Conservation (phyloP, 2,797 vertebrate genomes). For the Geotrypetes seraphini region DNA sequence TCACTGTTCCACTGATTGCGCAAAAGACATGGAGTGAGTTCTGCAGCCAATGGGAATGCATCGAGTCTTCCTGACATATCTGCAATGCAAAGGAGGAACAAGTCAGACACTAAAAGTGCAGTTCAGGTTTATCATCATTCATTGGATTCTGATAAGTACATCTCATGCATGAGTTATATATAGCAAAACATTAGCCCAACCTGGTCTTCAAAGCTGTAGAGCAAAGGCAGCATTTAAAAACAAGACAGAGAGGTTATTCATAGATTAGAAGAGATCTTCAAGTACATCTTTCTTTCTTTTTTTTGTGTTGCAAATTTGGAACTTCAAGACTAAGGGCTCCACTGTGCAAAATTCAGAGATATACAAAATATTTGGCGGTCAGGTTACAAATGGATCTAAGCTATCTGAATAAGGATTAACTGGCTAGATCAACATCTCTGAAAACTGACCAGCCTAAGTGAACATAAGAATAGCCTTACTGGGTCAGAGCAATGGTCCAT, state of each 20-base stretch:
- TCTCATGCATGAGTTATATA: constrained; percentile 25
- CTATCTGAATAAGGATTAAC: too few species aligned
- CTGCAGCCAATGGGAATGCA: constrained; percentile 73
- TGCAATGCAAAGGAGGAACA: constrained; percentile 32
- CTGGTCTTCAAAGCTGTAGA: constrained; percentile 75
- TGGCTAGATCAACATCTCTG: too few species aligned
- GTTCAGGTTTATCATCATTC: too few species aligned
- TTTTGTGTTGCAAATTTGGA: too few species aligned
- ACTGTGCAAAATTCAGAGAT: too few species aligned
- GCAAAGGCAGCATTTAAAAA: constrained; percentile 57
- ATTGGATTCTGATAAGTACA: constrained; percentile 7
- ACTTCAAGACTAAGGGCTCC: too few species aligned
- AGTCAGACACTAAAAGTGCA: neutral
- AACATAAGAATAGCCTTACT: too few species aligned
- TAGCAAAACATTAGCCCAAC: constrained; percentile 50
- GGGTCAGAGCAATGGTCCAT: too few species aligned
- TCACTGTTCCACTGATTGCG: constrained; percentile 83
- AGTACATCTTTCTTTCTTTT: too few species aligned
- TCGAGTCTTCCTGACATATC: constrained; percentile 84
- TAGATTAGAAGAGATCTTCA: constrained; percentile 10
- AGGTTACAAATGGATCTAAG: too few species aligned
- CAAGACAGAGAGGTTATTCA: constrained; percentile 39
- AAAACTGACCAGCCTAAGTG: too few species aligned
- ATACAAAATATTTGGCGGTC: too few species aligned
- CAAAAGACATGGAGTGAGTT: constrained; percentile 88